Evolutionary conservation across 2,113 vertebrate genomes (phyloP).

Genomic region (Balaeniceps rex): DNA sequence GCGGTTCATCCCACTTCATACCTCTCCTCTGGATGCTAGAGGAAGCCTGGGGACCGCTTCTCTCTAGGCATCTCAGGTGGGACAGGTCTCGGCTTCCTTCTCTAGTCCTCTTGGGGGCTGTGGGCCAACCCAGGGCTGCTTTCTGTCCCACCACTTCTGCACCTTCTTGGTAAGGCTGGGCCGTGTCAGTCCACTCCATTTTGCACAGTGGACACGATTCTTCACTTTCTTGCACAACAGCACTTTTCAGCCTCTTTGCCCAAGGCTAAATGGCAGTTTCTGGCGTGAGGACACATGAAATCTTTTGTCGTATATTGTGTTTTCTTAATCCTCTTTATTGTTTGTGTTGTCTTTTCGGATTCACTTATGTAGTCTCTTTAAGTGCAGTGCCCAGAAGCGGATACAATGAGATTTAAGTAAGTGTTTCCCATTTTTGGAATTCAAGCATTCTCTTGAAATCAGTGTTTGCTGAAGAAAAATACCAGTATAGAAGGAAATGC

Average conservation of each 20-base stretch:
- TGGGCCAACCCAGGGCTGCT: neutral
- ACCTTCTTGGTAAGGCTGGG: neutral
- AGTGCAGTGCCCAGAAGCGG: neutral
- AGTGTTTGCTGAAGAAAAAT: neutral
- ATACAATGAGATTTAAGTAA: neutral
- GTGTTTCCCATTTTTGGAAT: neutral
- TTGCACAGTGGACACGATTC: neutral
- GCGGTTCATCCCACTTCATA: neutral
- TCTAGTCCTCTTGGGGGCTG: neutral
- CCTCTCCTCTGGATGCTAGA: neutral
- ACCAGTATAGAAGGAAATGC: neutral
- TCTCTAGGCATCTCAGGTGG: neutral
- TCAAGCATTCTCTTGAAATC: neutral
- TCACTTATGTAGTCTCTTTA: neutral
- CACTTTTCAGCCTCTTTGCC: neutral
- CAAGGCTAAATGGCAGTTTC: neutral
- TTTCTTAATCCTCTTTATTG: constrained; percentile 3
- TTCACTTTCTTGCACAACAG: neutral
- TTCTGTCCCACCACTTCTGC: neutral
- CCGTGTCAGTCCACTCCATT: accelerated
- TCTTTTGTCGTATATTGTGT: neutral
- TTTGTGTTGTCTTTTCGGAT: neutral
- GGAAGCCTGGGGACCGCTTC: neutral
- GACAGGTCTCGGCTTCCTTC: neutral
- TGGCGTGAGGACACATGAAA: neutral